These are phyloP conservation scores for Eristalis arbustorum DNA, from an alignment of 2,888 invertebrate species.

Conservation along the genomic window DNA sequence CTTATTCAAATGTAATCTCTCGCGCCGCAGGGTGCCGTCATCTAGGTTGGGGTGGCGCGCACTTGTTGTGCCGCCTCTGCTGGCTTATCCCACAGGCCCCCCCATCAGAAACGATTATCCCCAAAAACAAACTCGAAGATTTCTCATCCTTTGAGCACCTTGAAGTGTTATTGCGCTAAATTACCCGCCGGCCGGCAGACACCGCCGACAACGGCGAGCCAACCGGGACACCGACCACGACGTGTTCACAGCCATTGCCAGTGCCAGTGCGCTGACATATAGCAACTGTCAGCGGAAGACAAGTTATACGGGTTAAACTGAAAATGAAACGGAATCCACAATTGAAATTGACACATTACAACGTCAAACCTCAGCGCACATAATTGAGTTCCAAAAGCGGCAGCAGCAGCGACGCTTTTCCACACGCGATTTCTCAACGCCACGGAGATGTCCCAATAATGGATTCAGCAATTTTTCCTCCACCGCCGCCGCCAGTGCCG, in stretches of 20 bases:
- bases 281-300: slow-evolving; percentile 63
- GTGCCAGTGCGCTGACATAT: slow-evolving; percentile 42
- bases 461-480: slow-evolving; percentile 66
- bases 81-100: slow-evolving; percentile 7
- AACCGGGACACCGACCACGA: slow-evolving; percentile 15
- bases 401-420: slow-evolving; percentile 27
- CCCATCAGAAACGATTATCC: slow-evolving; percentile 32
- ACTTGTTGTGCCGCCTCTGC: slow-evolving; percentile 44
- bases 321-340: slow-evolving; percentile 64
- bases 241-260: slow-evolving; percentile 27
- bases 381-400: slow-evolving; percentile 59
- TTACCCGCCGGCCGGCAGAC: not conserved
- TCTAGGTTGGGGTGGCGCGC: slow-evolving; percentile 23
- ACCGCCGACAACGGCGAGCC: not conserved
- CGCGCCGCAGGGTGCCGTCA: slow-evolving; percentile 28
- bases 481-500: not conserved
- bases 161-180: slow-evolving; percentile 53
- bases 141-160: slow-evolving; percentile 32
- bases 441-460: slow-evolving; percentile 50
- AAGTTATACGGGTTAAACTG: slow-evolving; percentile 64
- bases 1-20: slow-evolving; percentile 48
- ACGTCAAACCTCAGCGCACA: slow-evolving; percentile 63
- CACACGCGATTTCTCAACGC: slow-evolving; percentile 43
- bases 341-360: slow-evolving; percentile 70
- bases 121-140: slow-evolving; percentile 25